These are phyloP conservation scores for Caenorhabditis drosophilae DNA, from an alignment of 2,888 invertebrate species.

Conservation along the genomic window DNA sequence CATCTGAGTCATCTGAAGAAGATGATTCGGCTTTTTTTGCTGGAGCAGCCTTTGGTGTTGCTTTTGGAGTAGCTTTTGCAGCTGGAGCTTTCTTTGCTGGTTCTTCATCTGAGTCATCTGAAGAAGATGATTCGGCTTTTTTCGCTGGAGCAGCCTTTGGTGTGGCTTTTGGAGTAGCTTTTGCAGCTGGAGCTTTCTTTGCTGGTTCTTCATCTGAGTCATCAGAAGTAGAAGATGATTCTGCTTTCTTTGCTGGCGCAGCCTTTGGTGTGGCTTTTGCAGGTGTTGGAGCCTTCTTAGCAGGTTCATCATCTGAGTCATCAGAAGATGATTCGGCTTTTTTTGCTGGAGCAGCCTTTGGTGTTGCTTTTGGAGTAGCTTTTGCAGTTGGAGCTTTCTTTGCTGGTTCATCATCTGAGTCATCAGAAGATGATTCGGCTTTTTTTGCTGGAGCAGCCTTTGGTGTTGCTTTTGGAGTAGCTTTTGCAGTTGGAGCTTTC, in stretches of 20 bases:
- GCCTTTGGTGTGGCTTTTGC: slow-evolving; percentile 15
- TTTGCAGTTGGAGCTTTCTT: neutral
- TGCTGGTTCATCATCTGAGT: slow-evolving; percentile 35
- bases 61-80: slow-evolving; percentile 22
- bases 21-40: slow-evolving; percentile 9
- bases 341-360: slow-evolving; percentile 6
- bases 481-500: slow-evolving; percentile 7
- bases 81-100: slow-evolving; percentile 4
- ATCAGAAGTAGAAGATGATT: slow-evolving; percentile 13
- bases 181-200: slow-evolving; percentile 19
- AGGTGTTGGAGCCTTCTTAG: slow-evolving; percentile 21
- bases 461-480: neutral
- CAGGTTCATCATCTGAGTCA: slow-evolving; percentile 28
- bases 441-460: slow-evolving; percentile 34
- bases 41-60: slow-evolving; percentile 5
- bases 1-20: slow-evolving; percentile 17
- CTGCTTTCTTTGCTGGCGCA: slow-evolving; percentile 16
- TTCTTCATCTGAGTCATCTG: slow-evolving; percentile 38
- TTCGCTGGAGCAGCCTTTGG: slow-evolving; percentile 9
- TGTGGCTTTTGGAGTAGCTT: slow-evolving; percentile 1
- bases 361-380: slow-evolving; percentile 5
- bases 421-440: slow-evolving; percentile 27
- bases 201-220: slow-evolving; percentile 20
- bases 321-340: slow-evolving; percentile 11
- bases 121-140: slow-evolving; percentile 38